Base-by-base conservation (phyloP, 2,888 invertebrate genomes). In the Parasteatoda lunata region DNA sequence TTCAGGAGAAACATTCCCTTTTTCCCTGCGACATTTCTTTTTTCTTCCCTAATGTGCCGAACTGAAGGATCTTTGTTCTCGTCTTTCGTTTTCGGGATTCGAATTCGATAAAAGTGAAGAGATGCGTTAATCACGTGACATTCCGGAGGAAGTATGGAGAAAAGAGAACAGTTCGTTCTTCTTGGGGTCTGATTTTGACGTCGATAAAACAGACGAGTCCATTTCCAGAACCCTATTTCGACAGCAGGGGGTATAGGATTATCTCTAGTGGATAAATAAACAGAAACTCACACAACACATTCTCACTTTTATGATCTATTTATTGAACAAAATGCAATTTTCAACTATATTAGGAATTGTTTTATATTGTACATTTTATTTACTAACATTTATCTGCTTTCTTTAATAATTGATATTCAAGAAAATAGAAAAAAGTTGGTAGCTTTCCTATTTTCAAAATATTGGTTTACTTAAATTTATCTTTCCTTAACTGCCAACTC, bases 41-140 rank as follows among this genome's bases (percentile, higher is more conserved):
- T 70, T 79, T 79, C 49, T 77, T 48, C 30, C 64, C 75, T 64
- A 13, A 30, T 30, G 30, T 30, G 30, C 30, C 30, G 64, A 13
- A 64, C 64, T 75, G 75, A 45, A 7, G 59, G 6, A n/a, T 64
- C 64, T 11, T 64, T 54, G 64, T 45, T 72, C 30, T 82, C 65
- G 48, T 64, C 69, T 30, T 79, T 79, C 64, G 11, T 66, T 49
- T 64, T 2, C 48, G 51, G 69, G 49, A 80, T 79, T 64, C 73
- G 68, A 66, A 68, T 45, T 68, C 66, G 45, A 68, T 30, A 9
- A 64, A 47, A 30, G 5, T 54, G 68, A 52, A 77, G 77, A 72
- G 72, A 78, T 75, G 69, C 84, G 68, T 79, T 78, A 84, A 84
- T 84, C 84, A 84, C 78, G 84, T 84, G 84, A 84, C 78, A 84